These are phyloP conservation scores for Arenaria interpres DNA, from an alignment of 2,113 vertebrate species.

Conservation along the genomic window DNA sequence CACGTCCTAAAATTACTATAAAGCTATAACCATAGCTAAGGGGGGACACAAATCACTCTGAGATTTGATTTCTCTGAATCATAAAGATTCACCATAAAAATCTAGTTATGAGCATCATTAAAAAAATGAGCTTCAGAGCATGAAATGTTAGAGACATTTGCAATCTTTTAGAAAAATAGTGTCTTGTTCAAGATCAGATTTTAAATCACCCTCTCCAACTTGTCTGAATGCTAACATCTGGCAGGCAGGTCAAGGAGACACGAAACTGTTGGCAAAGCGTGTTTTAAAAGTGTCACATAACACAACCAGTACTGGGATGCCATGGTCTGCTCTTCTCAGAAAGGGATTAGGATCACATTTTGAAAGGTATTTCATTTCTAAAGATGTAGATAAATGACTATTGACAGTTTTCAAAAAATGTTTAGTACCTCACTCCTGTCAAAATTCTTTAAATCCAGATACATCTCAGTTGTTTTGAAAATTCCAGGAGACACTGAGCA, in stretches of 20 bases:
- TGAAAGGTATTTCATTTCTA: not conserved
- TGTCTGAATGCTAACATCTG: not conserved
- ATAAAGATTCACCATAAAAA: slow-evolving; percentile 51
- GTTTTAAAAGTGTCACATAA: not conserved
- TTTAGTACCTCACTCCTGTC: not conserved
- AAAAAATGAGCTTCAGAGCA: slow-evolving; percentile 34
- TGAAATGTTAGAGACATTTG: slow-evolving; percentile 35
- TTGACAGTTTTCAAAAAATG: not conserved
- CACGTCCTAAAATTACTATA: not conserved
- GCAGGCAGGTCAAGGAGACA: not conserved
- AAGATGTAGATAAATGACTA: not conserved
- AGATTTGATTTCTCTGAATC: slow-evolving; percentile 49
- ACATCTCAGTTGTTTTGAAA: not conserved
- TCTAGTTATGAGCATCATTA: slow-evolving; percentile 18
- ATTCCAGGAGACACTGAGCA: not conserved
- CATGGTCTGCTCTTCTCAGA: not conserved
- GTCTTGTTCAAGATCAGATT: not conserved
- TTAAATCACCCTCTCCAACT: slow-evolving; percentile 5
- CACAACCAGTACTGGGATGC: not conserved
- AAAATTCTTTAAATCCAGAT: not conserved
- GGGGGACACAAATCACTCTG: not conserved
- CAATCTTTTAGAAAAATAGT: slow-evolving; percentile 14
- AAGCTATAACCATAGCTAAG: not conserved
- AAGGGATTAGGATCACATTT: not conserved
- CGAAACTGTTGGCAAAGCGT: not conserved